Base-by-base conservation (phyloP, 2,888 invertebrate genomes). In the Serripes groenlandicus region DNA sequence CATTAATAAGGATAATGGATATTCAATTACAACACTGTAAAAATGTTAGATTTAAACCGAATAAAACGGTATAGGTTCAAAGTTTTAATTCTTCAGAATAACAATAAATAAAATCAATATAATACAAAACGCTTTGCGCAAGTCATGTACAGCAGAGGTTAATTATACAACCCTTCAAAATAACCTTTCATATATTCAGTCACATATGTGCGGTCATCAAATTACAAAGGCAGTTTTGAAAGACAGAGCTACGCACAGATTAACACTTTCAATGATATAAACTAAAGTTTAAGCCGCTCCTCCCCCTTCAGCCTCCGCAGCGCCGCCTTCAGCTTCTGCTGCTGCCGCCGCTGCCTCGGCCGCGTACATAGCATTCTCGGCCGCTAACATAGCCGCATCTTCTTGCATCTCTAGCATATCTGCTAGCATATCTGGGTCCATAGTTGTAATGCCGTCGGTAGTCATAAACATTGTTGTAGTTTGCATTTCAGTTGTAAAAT, bases 381-480 rank as follows among this genome's bases (percentile, higher is more conserved):
- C 77, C 23, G 79, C 83, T 18, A 76, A 58, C 34, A 37, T 26
- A 15, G 60, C 69, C 5, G 84, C 84, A 23, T 84, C 84, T 49
- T 78, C 81, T 64, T 74, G 69, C n/a, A 71, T 68, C 56, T 82
- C 82, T 34, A 42, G 37, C 68, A 81, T 11, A 3, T 82, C 85
- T 0, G 79, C 85, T 5, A 76, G 71, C 0, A 52, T 28, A 42
- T 77, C 82, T 5, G 85, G 85, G 56, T 85, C 85, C 60, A 82
- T 72, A 15, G 85, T 85, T 54, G 85, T 71, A 21, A 75, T 30
- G n/a, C 71, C 75, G 30, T 26, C 30, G 9, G 66, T 58, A 28
- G 68, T 72, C 15, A 23, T 56, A 3, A 23, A 34, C 3, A n/a
- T 23, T 23, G 66, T 30, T 49, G 52, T 28, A 32, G 60, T n/a